Evolutionary conservation across 2,888 invertebrate species (phyloP).

Genomic region (Meghimatium bilineatum): DNA sequence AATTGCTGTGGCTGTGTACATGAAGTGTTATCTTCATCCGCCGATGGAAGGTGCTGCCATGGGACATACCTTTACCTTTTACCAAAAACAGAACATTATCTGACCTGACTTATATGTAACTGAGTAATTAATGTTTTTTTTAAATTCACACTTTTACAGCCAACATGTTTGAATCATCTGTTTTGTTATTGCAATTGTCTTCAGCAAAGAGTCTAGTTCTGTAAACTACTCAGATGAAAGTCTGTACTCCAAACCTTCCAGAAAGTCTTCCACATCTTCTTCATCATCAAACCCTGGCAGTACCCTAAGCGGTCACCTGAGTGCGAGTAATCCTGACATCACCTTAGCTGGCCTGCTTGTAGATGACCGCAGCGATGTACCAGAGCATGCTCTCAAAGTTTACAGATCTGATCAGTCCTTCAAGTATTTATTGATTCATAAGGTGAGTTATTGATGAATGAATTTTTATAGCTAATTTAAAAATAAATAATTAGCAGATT

Average conservation of each 20-base stretch:
- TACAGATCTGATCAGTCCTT: slow-evolving; percentile 95
- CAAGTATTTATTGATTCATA: slow-evolving; percentile 96
- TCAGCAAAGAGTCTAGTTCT: slow-evolving; percentile 61
- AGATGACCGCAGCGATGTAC: slow-evolving; percentile 77
- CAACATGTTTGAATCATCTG: no score
- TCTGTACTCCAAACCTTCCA: slow-evolving; percentile 61
- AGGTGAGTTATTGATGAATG: slow-evolving; percentile 79
- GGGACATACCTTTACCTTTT: no score
- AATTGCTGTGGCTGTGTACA: no score
- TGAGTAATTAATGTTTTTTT: no score
- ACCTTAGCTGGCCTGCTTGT: slow-evolving; percentile 58
- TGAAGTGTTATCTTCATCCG: no score
- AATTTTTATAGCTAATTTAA: no score
- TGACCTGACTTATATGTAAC: no score
- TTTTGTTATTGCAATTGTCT: background rate
- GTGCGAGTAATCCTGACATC: slow-evolving; percentile 75
- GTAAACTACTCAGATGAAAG: slow-evolving; percentile 72
- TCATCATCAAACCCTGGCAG: slow-evolving; percentile 66
- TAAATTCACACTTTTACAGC: no score
- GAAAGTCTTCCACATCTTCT: slow-evolving; percentile 65
- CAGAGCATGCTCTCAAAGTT: slow-evolving; percentile 97
- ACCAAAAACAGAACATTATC: no score
- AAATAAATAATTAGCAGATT: no score
- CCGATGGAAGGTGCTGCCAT: no score
- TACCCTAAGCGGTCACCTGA: slow-evolving; percentile 66